Base-by-base conservation (phyloP, 2,797 vertebrate species). In the Manis pentadactyla region DNA sequence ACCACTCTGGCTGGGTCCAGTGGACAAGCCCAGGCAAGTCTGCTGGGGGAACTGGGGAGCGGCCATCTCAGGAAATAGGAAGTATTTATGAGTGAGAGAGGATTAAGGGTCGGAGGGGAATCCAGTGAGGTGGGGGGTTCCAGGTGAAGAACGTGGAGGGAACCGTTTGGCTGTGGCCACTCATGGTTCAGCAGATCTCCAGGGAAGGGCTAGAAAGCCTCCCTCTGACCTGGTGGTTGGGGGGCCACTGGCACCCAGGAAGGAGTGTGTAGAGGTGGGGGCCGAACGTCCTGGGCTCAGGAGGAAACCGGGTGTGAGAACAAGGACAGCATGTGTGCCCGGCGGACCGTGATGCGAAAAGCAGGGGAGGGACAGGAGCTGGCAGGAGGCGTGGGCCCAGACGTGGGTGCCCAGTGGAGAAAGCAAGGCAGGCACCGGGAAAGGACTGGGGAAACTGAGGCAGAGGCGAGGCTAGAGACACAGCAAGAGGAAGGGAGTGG, bases 41-140 rank as follows among this genome's bases (percentile, higher is more conserved):
- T 46, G 11, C 11, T 12, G 12, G 46, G 46, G 46, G 46, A 46
- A 46, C 10, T 15, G 6, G 12, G 6, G 23, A n/a, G 1, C 7
- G 13, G 21, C 73, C 17, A 0, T n/a, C 59, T 64, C 17, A 46
- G 46, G 46, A 46, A 46, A 46, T 12, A 31, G 34, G 34, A 9
- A 12, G 13, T 5, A 25, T 21, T 25, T n/a, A 31, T 18, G n/a
- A 21, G 59, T 7, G 37, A 13, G 21, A 6, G 1, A 1, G 19
- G 27, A 10, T 4, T 6, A 2, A 3, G 34, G 21, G 19, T 19
- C 5, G n/a, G 64, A 9, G 8, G 6, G 6, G 31, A 23, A 2
- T 12, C 37, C 10, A 5, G 19, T 3, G 2, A 10, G 34, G 14
- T 1, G 2, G n/a, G n/a, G 23, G 18, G 5, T 31, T 14, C 29